These are phyloP conservation scores for Trissoscelio sp. DNA, from an alignment of 2,888 invertebrate genomes.

Conservation along the genomic window DNA sequence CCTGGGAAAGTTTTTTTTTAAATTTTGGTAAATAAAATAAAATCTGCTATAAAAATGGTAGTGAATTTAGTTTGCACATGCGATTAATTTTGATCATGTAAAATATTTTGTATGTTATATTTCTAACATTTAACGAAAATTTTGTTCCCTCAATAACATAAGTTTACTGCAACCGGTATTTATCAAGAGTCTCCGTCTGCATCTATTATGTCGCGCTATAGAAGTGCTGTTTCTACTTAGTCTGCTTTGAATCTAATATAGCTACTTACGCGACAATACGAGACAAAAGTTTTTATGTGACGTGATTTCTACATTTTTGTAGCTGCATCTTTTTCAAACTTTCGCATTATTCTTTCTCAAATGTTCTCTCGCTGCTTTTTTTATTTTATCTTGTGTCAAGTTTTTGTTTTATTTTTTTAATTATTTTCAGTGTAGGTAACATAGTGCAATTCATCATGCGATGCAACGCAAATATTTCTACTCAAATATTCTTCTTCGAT, in stretches of 20 bases:
- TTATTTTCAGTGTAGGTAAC: too few species aligned
- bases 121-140: constrained; percentile 3
- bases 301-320: constrained; percentile 23
- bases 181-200: constrained; percentile 24
- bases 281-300: constrained; percentile 35
- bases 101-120: too few species aligned
- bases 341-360: constrained; percentile 1
- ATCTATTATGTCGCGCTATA: constrained; percentile 34
- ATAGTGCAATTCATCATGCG: too few species aligned
- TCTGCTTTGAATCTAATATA: constrained; percentile 42
- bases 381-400: too few species aligned
- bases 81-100: too few species aligned
- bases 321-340: constrained; percentile 9
- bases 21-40: too few species aligned
- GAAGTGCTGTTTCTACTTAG: constrained; percentile 49
- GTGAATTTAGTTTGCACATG: too few species aligned
- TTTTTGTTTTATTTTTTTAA: too few species aligned
- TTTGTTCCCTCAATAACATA: neutral
- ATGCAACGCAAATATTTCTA: too few species aligned
- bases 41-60: too few species aligned
- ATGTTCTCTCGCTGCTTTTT: neutral
- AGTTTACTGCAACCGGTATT: constrained; percentile 19
- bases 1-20: too few species aligned
- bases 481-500: too few species aligned
- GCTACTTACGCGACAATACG: constrained; percentile 37